Evolutionary conservation across 2,113 vertebrate species (phyloP), one percentile per base, ranked within the genome.

Genomic region (Monopterus albus): DNA sequence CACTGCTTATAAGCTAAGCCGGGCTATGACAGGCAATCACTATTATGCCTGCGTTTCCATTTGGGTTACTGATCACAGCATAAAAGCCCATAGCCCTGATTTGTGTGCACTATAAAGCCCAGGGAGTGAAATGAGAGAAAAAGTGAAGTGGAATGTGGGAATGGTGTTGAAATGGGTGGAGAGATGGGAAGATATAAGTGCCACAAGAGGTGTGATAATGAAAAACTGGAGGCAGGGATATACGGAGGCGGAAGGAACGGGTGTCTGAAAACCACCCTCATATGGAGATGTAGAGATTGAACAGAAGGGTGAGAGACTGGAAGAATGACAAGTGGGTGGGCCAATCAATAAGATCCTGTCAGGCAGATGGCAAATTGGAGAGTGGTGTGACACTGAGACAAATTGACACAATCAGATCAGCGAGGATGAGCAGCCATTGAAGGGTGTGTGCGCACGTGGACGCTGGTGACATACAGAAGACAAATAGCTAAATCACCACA

Each of bases 341-440:
- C 87, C 86, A 90, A 88, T 91, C 91, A 87, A 91, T 91, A 89
- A 87, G 59, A 74, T 73, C 64, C 87, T 51, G 88, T 91, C 89
- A 75, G 85, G 72, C 82, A 86, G 87, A 88, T 89, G 90, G 90
- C 85, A 87, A 92, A 92, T 90, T 87, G 86, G 89, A 90, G 86
- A 92, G 85, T 69, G 58, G 70, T 69, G 39, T 90, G 84, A 88
- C 90, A 87, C 75, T 70, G 81, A 89, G 89, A 91, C 85, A 91
- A 92, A 93, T 92, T 50, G 88, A 92, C 88, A 89, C 90, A 81
- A 89, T 93, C 88, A 84, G 81, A 90, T 89, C 66, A 70, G 72
- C 36, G 40, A 81, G 84, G 91, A 92, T 83, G 80, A 85, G 83
- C 75, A 50, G 75, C 58, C 46, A 17, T 56, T 42, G n/a, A 69